Conservation (phyloP, 2,888 invertebrate genomes). For the Drosophila gaucha region DNA sequence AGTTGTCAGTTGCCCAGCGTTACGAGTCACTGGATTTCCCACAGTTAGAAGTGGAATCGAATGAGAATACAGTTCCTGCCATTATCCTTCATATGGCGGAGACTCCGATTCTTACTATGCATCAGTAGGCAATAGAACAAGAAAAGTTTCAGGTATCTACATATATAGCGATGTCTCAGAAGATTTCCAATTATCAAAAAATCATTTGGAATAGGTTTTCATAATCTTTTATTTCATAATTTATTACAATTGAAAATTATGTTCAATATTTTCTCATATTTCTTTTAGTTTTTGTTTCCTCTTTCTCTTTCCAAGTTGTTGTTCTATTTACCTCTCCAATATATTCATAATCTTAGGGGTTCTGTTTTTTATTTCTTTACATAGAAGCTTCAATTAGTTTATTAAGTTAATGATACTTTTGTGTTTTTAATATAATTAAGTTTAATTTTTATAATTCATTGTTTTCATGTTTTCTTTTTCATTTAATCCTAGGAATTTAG, state of each 20-base stretch:
- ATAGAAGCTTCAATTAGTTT: conserved; percentile 80
- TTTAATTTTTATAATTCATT: conserved; percentile 52
- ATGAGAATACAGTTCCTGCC: neutral
- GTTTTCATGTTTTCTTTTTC: conserved; percentile 18
- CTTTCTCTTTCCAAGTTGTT: conserved; percentile 30
- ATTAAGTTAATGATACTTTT: conserved; percentile 77
- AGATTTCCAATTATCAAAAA: neutral
- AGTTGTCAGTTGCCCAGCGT: conserved; percentile 52
- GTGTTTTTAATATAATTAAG: conserved; percentile 62
- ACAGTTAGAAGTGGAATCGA: neutral
- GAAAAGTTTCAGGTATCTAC: neutral
- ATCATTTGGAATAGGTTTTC: conserved; percentile 51
- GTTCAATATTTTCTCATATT: conserved; percentile 72
- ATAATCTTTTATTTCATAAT: conserved; percentile 82
- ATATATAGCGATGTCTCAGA: neutral
- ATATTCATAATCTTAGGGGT: conserved; percentile 49
- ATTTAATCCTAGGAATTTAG: conserved; percentile 74
- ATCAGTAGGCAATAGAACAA: neutral
- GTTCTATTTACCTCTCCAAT: conserved; percentile 46
- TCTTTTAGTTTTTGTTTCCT: conserved; percentile 35
- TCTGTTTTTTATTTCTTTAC: conserved; percentile 76
- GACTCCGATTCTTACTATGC: too few species aligned
- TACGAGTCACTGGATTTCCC: conserved; percentile 42
- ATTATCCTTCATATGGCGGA: too few species aligned
- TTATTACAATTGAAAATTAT: conserved; percentile 84